phyloP scores from a whole-genome alignment of 2,113 vertebrate species.

The Macquaria australasica region DNA sequence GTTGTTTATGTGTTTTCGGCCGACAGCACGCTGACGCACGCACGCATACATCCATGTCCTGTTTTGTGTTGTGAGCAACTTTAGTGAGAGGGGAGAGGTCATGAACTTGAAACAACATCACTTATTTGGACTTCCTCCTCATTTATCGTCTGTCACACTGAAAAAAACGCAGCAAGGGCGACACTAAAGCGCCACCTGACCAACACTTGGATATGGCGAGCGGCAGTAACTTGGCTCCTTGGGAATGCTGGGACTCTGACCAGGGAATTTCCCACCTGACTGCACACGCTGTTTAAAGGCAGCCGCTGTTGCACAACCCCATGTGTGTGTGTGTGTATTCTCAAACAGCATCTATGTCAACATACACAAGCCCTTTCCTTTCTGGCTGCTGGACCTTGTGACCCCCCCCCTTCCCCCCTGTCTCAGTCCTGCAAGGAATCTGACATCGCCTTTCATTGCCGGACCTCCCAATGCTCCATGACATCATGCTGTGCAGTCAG shows the following conservation, averaged over 20 bases:
- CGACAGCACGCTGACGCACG: conserved; percentile 1
- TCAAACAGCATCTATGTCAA: conserved; percentile 63
- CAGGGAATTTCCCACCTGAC: conserved; percentile 77
- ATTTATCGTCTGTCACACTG: conserved; percentile 26
- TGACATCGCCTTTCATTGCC: conserved; percentile 46
- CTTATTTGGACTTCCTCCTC: conserved; percentile 57
- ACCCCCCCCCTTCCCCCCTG: conserved; percentile 15
- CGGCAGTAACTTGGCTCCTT: conserved; percentile 25
- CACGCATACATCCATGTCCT: conserved; percentile 3
- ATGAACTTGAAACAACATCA: conserved; percentile 27
- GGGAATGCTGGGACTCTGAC: conserved; percentile 61
- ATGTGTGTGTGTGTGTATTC: conserved; percentile 19
- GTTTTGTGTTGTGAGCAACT: conserved; percentile 12
- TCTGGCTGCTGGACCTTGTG: conserved; percentile 57
- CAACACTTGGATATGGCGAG: not conserved
- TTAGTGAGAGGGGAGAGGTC: not conserved
- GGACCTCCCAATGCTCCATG: conserved; percentile 37
- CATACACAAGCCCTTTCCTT: conserved; percentile 62
- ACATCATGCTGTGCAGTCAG: not conserved
- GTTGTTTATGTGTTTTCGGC: conserved; percentile 25
- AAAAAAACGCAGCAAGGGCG: conserved; percentile 17
- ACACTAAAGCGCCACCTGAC: conserved; percentile 10
- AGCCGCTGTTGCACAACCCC: conserved; percentile 37
- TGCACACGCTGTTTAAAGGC: conserved; percentile 61
- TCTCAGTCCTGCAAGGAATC: conserved; percentile 52